phyloP scores from a whole-genome alignment of 2,888 invertebrate genomes.

The Tuberolachnus salignus region DNA sequence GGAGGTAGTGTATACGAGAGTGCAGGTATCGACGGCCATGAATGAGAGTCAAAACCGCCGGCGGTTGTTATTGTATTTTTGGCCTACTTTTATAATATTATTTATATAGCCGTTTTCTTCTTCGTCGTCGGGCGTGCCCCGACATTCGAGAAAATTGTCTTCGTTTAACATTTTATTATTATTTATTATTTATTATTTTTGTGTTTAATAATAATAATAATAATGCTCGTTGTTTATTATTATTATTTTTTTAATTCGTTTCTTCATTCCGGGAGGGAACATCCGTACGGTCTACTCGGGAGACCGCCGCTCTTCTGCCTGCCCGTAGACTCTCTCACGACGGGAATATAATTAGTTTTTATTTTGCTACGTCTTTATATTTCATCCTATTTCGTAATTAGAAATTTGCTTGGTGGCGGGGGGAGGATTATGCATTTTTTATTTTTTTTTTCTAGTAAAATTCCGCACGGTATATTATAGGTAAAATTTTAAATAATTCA shows the following conservation, averaged over 20 bases:
- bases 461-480: too few species aligned
- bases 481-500: too few species aligned
- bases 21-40: constrained; percentile 41
- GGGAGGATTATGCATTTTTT: too few species aligned
- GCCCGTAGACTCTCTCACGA: too few species aligned
- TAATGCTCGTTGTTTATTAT: constrained; percentile 20
- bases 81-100: constrained; percentile 32
- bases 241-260: background rate
- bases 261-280: background rate
- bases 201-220: too few species aligned
- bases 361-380: too few species aligned
- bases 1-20: background rate
- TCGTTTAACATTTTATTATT: background rate
- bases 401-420: too few species aligned
- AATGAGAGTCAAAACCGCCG: constrained; percentile 49
- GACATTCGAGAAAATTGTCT: constrained; percentile 44
- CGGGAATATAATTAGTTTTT: constrained; percentile 25
- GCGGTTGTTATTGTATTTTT: constrained; percentile 49
- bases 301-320: constrained; percentile 19
- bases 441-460: too few species aligned
- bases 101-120: constrained; percentile 27
- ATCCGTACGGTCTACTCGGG: constrained; percentile 20
- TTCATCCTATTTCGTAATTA: too few species aligned
- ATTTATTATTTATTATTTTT: too few species aligned
- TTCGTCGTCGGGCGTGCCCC: constrained; percentile 18